Percentiles rank a stretch among this genome's conserved stretches.
These are phyloP conservation scores for Colletes gigas DNA, from an alignment of 1,140 invertebrate genomes.

Conservation along the genomic window DNA sequence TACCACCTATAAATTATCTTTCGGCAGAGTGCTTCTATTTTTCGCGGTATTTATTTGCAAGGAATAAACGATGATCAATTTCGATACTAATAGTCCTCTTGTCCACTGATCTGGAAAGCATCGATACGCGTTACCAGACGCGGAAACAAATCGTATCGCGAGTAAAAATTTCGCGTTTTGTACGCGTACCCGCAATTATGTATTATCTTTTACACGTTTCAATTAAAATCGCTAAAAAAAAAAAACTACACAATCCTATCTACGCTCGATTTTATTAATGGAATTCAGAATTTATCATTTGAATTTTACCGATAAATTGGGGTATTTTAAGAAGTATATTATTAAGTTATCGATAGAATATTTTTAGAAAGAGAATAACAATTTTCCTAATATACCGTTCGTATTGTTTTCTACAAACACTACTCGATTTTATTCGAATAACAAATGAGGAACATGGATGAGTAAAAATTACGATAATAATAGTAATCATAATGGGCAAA, in stretches of 20 bases:
- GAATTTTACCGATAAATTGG: no score
- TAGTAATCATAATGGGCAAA: no score
- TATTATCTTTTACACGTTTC: not conserved
- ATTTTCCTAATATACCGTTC: no score
- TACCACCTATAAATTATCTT: slow-evolving; percentile 43
- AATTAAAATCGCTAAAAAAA: not conserved
- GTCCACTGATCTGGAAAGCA: slow-evolving; percentile 64
- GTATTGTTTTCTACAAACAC: no score
- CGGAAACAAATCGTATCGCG: slow-evolving; percentile 61
- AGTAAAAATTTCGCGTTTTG: slow-evolving; percentile 40
- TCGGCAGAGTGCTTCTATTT: slow-evolving; percentile 29
- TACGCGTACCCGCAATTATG: not conserved
- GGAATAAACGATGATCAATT: slow-evolving; percentile 51
- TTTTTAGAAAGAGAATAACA: no score
- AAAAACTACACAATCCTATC: no score
- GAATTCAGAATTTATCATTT: not conserved
- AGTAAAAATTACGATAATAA: no score
- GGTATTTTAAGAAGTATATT: no score
- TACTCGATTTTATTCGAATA: no score
- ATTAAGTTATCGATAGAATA: no score
- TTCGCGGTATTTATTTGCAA: slow-evolving; percentile 55
- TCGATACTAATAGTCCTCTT: slow-evolving; percentile 51
- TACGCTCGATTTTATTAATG: not conserved
- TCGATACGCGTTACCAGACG: slow-evolving; percentile 57
- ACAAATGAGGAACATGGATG: no score